Percentiles rank a stretch among this genome's conserved stretches.
phyloP scores from a whole-genome alignment of 92 coral and sea anemone genomes.

The Umimayanthus chanpuru region DNA sequence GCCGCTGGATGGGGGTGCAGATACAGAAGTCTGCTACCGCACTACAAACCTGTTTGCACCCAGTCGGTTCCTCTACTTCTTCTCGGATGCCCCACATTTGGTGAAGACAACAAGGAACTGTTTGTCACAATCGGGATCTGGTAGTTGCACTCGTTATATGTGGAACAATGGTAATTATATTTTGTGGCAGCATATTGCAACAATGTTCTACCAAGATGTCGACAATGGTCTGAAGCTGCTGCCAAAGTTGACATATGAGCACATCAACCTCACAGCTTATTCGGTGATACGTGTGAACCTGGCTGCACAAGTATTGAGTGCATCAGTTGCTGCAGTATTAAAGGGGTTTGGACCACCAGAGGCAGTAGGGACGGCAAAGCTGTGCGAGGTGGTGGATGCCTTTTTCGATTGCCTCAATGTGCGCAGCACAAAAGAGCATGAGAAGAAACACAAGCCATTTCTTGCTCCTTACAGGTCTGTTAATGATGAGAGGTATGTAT shows the following conservation, averaged over 20 bases:
- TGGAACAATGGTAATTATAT: conserved; percentile 62
- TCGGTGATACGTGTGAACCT: conserved; percentile 58
- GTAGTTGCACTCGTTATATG: conserved; percentile 54
- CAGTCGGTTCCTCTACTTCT: conserved; percentile 35
- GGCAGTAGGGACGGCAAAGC: conserved; percentile 56
- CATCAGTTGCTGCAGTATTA: conserved; percentile 58
- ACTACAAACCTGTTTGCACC: conserved; percentile 54
- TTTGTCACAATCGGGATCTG: conserved; percentile 55
- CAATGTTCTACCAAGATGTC: conserved; percentile 61
- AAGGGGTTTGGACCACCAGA: conserved; percentile 55
- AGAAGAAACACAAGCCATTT: too few relatives aligned
- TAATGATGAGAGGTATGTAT: conserved; percentile 30
- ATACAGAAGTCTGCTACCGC: conserved; percentile 51
- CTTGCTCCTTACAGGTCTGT: conserved; percentile 13
- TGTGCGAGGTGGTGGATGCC: conserved; percentile 63
- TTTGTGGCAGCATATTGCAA: conserved; percentile 53
- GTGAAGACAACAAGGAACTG: conserved; percentile 66
- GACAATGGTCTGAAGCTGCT: conserved; percentile 62
- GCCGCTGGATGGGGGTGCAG: conserved; percentile 52
- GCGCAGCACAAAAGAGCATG: conserved; percentile 52
- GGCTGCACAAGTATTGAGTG: conserved; percentile 70
- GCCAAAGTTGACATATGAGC: conserved; percentile 63
- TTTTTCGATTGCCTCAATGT: conserved; percentile 63
- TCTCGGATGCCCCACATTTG: conserved; percentile 57
- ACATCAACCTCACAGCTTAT: conserved; percentile 53